phyloP scores from a whole-genome alignment of 2,113 vertebrate genomes.

The Odontesthes bonariensis region DNA sequence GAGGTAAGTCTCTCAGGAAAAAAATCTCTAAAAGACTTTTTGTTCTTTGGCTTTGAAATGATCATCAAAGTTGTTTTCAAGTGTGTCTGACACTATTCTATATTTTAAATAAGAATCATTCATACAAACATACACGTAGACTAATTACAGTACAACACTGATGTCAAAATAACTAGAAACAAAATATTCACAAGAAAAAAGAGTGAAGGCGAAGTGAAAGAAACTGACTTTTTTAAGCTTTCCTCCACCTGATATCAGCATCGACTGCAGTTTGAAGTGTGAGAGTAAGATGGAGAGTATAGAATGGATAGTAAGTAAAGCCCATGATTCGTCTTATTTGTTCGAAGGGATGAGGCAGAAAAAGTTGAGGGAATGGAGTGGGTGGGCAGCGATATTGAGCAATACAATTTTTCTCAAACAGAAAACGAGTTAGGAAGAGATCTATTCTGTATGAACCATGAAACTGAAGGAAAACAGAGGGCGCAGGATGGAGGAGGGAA shows the following conservation, averaged over 20 bases:
- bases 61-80: background rate
- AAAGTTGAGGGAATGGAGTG: constrained; percentile 17
- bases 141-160: background rate
- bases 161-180: background rate
- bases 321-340: constrained; percentile 29
- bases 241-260: constrained; percentile 20
- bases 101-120: background rate
- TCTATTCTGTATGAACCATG: background rate
- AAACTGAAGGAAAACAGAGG: constrained; percentile 3
- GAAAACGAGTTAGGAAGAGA: constrained; percentile 13
- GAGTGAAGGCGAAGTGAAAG: background rate
- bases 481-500: background rate
- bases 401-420: constrained; percentile 13
- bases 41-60: constrained; percentile 12
- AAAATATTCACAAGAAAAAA: background rate
- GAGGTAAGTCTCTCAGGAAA: constrained; percentile 18
- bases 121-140: background rate
- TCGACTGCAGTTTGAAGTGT: constrained; percentile 29
- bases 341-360: constrained; percentile 19
- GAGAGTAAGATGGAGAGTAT: constrained; percentile 11
- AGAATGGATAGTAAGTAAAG: constrained; percentile 21
- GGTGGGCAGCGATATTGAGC: constrained; percentile 26
- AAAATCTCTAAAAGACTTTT: background rate
- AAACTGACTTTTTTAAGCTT: constrained; percentile 5
- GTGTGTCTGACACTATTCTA: background rate